Conservation (phyloP, 2,797 vertebrate genomes). For the Acanthiza pusilla region DNA sequence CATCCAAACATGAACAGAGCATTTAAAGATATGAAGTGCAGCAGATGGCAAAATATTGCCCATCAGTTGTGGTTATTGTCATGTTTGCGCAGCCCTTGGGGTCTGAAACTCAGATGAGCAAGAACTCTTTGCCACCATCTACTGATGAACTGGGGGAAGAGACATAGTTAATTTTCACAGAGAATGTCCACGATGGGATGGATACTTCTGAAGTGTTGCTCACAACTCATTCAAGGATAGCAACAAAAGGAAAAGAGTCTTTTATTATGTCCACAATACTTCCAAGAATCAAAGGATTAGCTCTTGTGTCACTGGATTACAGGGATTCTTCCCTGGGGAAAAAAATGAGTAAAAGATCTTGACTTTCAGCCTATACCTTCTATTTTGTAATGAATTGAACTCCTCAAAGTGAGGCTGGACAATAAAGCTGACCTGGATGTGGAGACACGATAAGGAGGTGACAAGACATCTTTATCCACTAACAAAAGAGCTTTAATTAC, state of each 20-base stretch:
- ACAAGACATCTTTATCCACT: neutral
- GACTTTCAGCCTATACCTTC: neutral
- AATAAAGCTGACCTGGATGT: neutral
- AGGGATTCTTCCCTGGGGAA: neutral
- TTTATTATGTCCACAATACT: neutral
- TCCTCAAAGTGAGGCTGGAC: neutral
- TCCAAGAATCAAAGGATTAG: neutral
- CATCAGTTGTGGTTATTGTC: neutral
- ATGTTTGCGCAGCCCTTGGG: neutral
- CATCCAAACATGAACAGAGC: neutral
- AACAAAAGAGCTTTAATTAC: neutral
- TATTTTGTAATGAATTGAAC: neutral
- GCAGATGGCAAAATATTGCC: neutral
- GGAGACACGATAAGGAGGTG: neutral
- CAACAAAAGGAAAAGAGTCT: neutral
- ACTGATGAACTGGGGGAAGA: conserved; percentile 17
- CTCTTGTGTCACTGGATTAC: neutral
- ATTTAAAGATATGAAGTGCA: neutral
- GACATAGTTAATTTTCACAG: neutral
- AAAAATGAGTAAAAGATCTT: neutral
- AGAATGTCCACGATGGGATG: too few species aligned
- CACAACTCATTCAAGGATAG: neutral
- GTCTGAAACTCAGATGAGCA: neutral
- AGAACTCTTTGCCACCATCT: conserved; percentile 55
- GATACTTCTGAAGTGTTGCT: neutral